A percentile compares a stretch with the other conserved stretches of the same genome.
Conservation (phyloP, 2,113 vertebrate genomes). For the Progne subis region DNA sequence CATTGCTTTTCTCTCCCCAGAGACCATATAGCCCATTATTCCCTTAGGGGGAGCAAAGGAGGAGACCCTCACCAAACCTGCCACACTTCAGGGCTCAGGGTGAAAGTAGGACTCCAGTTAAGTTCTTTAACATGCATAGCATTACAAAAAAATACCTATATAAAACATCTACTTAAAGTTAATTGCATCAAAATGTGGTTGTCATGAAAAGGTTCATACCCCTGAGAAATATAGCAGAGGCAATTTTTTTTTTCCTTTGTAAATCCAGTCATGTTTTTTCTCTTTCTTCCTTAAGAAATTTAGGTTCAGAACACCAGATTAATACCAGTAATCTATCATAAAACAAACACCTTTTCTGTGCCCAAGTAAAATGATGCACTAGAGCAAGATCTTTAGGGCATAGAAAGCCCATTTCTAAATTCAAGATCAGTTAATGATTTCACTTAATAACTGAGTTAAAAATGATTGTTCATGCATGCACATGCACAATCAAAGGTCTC, state of each 20-base stretch:
- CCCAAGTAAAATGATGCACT: background rate
- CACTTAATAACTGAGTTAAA: background rate
- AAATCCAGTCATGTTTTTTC: background rate
- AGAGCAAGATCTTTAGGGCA: background rate
- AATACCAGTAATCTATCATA: background rate
- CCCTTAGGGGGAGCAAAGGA: background rate
- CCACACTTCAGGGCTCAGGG: background rate
- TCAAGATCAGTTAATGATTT: background rate
- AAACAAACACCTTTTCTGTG: background rate
- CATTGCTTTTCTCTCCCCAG: background rate
- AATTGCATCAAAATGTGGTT: background rate
- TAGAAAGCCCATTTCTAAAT: background rate
- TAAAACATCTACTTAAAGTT: background rate
- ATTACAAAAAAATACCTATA: background rate
- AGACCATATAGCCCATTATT: background rate
- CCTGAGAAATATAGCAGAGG: background rate
- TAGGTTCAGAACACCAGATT: background rate
- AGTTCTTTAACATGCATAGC: background rate
- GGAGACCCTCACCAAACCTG: background rate
- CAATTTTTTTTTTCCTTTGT: accelerated
- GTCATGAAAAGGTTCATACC: background rate
- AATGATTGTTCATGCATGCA: background rate
- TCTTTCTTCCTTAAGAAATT: background rate
- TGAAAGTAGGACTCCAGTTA: background rate
- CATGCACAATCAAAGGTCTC: background rate